A percentile compares a stretch with the other conserved stretches of the same genome.
Evolutionary conservation across 2,113 vertebrate genomes (phyloP).

Genomic region (Thryonomys swinderianus): DNA sequence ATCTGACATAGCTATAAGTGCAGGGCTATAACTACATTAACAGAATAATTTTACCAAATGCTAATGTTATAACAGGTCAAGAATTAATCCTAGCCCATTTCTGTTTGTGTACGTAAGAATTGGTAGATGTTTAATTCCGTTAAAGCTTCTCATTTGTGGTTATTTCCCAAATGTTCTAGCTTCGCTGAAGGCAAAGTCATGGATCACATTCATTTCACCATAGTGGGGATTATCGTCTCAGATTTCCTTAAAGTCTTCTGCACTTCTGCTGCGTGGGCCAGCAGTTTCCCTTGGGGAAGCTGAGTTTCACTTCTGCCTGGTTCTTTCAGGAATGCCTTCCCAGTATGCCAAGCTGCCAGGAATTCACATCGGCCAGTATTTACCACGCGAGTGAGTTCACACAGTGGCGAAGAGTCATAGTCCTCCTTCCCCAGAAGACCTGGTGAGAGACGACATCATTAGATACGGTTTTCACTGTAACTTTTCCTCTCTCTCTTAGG

Average conservation of each 20-base stretch:
- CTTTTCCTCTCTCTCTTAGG: slow-evolving; percentile 14
- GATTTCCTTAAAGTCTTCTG: neutral
- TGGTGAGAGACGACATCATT: slow-evolving; percentile 88
- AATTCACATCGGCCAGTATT: slow-evolving; percentile 97
- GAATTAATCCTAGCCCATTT: slow-evolving; percentile 14
- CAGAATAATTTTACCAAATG: slow-evolving; percentile 46
- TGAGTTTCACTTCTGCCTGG: slow-evolving; percentile 67
- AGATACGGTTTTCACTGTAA: neutral
- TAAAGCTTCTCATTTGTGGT: slow-evolving; percentile 8
- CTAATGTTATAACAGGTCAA: neutral
- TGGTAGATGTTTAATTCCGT: slow-evolving; percentile 29
- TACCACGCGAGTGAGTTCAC: slow-evolving; percentile 97
- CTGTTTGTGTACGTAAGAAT: neutral
- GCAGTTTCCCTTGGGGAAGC: neutral
- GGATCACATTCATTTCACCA: neutral
- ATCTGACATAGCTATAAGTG: neutral
- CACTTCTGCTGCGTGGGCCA: neutral
- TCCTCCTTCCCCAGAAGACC: slow-evolving; percentile 96
- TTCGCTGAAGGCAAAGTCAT: neutral
- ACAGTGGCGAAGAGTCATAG: slow-evolving; percentile 95
- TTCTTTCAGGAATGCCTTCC: slow-evolving; percentile 95
- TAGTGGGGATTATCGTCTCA: neutral
- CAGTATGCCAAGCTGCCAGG: slow-evolving; percentile 98
- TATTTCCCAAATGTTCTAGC: slow-evolving; percentile 45
- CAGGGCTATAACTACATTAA: neutral